These are phyloP conservation scores for Unio pictorum DNA, from an alignment of 2,888 invertebrate genomes.

Conservation along the genomic window DNA sequence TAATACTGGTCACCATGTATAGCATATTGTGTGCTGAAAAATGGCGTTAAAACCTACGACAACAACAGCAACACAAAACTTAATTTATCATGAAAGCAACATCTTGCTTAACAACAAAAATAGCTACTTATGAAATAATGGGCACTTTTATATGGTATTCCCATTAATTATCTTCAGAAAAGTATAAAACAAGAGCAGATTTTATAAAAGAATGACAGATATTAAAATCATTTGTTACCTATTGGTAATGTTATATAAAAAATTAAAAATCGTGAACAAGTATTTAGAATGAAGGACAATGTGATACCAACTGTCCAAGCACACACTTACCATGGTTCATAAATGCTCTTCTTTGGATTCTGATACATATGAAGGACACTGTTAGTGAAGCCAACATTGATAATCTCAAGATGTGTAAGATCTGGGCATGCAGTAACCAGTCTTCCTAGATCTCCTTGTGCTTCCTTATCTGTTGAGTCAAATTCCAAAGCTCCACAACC, in stretches of 20 bases:
- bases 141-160: no score
- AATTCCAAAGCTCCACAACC: background rate
- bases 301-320: background rate
- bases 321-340: conserved; percentile 24
- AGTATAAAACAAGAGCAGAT: no score
- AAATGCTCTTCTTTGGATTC: conserved; percentile 6
- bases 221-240: no score
- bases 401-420: conserved; percentile 25
- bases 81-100: no score
- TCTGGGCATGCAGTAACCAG: conserved; percentile 17
- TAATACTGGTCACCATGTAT: no score
- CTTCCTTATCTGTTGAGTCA: background rate
- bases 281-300: background rate
- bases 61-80: no score
- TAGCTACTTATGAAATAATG: no score
- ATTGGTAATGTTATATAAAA: background rate
- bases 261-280: background rate
- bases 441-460: conserved; percentile 1
- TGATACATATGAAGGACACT: conserved; percentile 21
- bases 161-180: no score
- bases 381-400: conserved; percentile 24
- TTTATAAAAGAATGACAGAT: no score
- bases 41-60: no score
- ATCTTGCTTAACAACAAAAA: no score
- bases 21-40: no score